phyloP scores from a whole-genome alignment of 2,113 vertebrate species.

The Murina feae region DNA sequence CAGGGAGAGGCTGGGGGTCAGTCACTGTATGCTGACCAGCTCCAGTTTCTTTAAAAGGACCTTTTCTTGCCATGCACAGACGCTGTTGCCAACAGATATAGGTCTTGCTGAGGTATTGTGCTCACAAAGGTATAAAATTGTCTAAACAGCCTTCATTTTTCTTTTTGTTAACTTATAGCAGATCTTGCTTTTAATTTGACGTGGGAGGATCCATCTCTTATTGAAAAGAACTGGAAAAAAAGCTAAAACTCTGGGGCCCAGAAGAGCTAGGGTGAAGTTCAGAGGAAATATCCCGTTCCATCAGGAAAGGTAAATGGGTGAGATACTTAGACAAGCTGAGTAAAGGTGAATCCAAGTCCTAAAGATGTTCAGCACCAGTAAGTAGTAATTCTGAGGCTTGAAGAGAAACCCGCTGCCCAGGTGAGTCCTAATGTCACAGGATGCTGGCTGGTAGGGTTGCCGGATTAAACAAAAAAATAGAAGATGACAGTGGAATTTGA shows the following conservation, averaged over 20 bases:
- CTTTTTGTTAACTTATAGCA: not conserved
- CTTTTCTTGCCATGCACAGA: not conserved
- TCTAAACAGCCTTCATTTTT: not conserved
- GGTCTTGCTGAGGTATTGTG: not conserved
- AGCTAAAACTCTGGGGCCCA: not conserved
- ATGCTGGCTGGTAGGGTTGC: not conserved
- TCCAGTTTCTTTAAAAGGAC: not conserved
- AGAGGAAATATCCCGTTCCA: not conserved
- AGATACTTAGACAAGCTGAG: not conserved
- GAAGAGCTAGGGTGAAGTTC: not conserved
- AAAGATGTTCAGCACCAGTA: not conserved
- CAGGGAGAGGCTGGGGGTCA: not conserved
- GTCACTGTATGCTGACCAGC: not conserved
- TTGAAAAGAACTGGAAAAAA: not conserved
- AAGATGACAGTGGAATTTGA: not conserved
- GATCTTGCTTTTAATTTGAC: not conserved
- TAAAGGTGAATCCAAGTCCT: not conserved
- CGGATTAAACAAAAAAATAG: not conserved
- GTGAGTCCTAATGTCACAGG: not conserved
- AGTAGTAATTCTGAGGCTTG: not conserved
- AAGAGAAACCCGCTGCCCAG: not conserved
- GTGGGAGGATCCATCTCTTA: not conserved
- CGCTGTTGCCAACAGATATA: not conserved
- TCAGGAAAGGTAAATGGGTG: not conserved
- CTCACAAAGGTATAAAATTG: not conserved